Percentiles rank a stretch among this genome's conserved stretches.
phyloP scores from a whole-genome alignment of 2,113 vertebrate species.

The Eurypyga helias region DNA sequence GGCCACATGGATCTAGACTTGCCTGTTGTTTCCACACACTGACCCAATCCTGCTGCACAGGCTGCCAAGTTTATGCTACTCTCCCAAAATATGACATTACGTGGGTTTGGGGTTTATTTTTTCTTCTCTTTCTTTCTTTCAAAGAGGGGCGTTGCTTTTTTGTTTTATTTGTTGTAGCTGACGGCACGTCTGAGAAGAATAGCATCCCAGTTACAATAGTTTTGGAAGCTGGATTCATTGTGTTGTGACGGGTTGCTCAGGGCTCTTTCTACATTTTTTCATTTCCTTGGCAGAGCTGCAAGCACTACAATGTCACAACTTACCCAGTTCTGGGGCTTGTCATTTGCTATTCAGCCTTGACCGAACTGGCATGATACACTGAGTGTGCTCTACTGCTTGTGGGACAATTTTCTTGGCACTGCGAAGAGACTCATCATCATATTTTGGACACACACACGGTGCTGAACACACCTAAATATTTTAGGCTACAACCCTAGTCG shows the following conservation, averaged over 20 bases:
- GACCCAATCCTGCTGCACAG: neutral
- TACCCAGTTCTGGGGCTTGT: constrained; percentile 24
- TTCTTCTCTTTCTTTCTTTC: neutral
- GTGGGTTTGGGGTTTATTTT: neutral
- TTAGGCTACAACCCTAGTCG: neutral
- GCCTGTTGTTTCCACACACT: neutral
- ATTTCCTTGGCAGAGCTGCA: constrained; percentile 58
- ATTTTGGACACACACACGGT: constrained; percentile 26
- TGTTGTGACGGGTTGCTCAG: constrained; percentile 7
- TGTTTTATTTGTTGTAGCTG: constrained; percentile 12
- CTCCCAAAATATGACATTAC: neutral
- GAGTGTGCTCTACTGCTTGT: neutral
- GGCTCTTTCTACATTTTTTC: neutral
- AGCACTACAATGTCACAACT: constrained; percentile 39
- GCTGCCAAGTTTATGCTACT: neutral
- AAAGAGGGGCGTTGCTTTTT: neutral
- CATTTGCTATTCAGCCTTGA: constrained; percentile 27
- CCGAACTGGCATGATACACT: constrained; percentile 1
- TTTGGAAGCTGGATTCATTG: constrained; percentile 18
- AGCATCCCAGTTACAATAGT: neutral
- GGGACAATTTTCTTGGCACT: constrained; percentile 45
- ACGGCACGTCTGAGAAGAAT: neutral
- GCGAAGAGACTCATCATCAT: neutral
- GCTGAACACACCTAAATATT: neutral
- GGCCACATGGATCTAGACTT: neutral